Base-by-base conservation (phyloP, 1,140 invertebrate species). In the Tetramorium parvispinum region DNA sequence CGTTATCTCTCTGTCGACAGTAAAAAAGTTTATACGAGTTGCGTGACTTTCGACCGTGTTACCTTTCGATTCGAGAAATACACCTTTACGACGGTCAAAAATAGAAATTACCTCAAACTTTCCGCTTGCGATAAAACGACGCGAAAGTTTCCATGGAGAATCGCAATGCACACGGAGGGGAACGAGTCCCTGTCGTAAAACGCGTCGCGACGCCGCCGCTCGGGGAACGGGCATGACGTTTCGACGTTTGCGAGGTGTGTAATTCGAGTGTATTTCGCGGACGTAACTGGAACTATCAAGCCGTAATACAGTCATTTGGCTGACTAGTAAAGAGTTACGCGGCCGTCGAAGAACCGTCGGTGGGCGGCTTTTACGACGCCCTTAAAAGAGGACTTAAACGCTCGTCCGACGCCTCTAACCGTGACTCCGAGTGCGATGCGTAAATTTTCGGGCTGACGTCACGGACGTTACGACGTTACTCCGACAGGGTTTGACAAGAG, bases 341-440 rank as follows among this genome's bases (percentile, higher is more conserved):
- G 18, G 43, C 24, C 16, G 70, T 11, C 13, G 40, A 43, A 16
- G 37, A 24, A 16, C 51, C 1, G 27, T 16, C 1, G 16, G 27
- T 43, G 10, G 57, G 24, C n/a, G 37, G 27, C 40, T 75, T 89
- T 87, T 87, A 89, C 65, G 85, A 85, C 73, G 32, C 59, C 21
- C 40, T 83, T 85, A 87, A 87, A 87, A 37, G 63, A 32, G 43
- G 8, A 63, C 65, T 73, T 79, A 68, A 85, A 82, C 27, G 32
- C 37, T 49, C 71, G 57, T 75, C 57, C 71, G 32, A 27, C 53
- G 18, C 70, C 16, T 76, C 51, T 46, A 32, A 10, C 46, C 81
- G n/a, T 10, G 46, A 40, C 55, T 40, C 4, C 21, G 46, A 77
- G 24, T 18, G 49, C 24, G 7, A 8, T 8, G 24, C 78, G 51